Evolutionary conservation across 2,888 invertebrate genomes (phyloP), one percentile per base, ranked within the genome.

Genomic region (Pseudococcus viburni): DNA sequence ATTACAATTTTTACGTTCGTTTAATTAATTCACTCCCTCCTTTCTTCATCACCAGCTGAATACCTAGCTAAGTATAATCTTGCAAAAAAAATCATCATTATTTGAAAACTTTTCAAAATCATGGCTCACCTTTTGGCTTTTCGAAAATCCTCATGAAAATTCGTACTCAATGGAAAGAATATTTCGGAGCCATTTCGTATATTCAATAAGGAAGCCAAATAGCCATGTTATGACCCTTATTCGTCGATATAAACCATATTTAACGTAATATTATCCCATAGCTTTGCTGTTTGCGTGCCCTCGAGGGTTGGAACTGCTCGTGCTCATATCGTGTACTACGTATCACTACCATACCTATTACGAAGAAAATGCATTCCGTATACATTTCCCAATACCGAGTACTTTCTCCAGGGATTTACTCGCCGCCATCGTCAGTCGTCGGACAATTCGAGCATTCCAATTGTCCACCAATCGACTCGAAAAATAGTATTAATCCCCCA

Each of bases 361-460:
- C 64, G 19, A 22, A 22, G 15, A 9, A 59, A 64, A 22, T 64
- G 64, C 64, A 64, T 64, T 64, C 22, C 12, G 9, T 22, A 64
- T 15, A 19, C n/a, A 15, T 59, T 59, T 59, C n/a, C 17, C n/a
- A 59, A n/a, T n/a, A 19, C 17, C 6, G 15, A 7, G 59, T 64
- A 73, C 17, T 33, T 39, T 73, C 73, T 73, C 33, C 39, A 73
- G 39, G 73, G 73, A 73, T 73, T 73, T 73, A 33, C 15, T 6
- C 19, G 15, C 64, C 22, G 15, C 22, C 19, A 64, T 7, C 26
- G 55, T 1, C 22, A 19, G 64, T 33, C 26, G 12, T 5, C 17
- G 73, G 39, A 73, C 73, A 73, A 73, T 33, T 73, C 73, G 17
- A 73, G 73, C 73, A 73, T 73, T 73, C 73, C 17, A 73, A 73